These are phyloP conservation scores for Dione juno DNA, from an alignment of 2,888 invertebrate genomes.

Conservation along the genomic window DNA sequence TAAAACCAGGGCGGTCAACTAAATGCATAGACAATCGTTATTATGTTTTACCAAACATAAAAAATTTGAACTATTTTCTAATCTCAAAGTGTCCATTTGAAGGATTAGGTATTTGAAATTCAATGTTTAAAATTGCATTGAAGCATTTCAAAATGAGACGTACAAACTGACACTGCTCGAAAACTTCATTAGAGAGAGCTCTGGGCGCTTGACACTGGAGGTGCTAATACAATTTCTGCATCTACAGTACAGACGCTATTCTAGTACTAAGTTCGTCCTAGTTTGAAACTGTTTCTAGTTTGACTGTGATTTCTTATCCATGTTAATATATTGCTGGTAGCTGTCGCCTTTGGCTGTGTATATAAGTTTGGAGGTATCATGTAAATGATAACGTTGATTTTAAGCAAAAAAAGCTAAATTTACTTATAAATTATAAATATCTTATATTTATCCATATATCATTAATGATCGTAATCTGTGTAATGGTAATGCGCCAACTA, in stretches of 20 bases:
- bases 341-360: not conserved
- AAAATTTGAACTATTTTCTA: not conserved
- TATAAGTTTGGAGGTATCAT: not conserved
- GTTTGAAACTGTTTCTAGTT: slow-evolving; percentile 26
- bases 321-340: not conserved
- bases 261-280: slow-evolving; percentile 22
- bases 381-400: not conserved
- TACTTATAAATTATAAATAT: too few relatives aligned
- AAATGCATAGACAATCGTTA: too few relatives aligned
- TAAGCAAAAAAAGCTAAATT: not conserved
- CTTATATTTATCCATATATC: too few relatives aligned
- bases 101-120: not conserved
- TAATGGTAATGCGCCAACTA: too few relatives aligned
- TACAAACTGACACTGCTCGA: slow-evolving; percentile 12
- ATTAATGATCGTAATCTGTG: too few relatives aligned
- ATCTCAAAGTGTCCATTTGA: not conserved
- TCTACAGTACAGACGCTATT: slow-evolving; percentile 25
- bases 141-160: slow-evolving; percentile 19
- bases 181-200: slow-evolving; percentile 32
- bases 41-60: too few relatives aligned
- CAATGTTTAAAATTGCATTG: not conserved
- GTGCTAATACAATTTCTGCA: slow-evolving; percentile 35
- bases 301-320: slow-evolving; percentile 6
- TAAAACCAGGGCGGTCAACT: too few relatives aligned
- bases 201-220: slow-evolving; percentile 10